Evolutionary conservation across 1,140 invertebrate species (phyloP).

Genomic region (Onthophagus taurus): DNA sequence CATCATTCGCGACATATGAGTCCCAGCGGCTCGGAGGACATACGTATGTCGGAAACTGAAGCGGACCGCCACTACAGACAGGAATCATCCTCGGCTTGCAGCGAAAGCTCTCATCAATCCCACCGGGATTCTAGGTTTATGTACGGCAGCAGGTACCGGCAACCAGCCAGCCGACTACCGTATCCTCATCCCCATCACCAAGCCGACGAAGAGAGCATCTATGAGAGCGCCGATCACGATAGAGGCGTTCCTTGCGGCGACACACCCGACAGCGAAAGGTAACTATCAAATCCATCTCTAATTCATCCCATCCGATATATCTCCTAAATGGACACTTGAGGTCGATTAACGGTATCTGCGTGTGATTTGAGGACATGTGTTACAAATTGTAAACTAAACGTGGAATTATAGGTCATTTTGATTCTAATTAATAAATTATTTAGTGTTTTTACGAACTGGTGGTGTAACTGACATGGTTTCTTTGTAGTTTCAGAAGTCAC

Average conservation of each 20-base stretch:
- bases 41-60: slow-evolving; percentile 84
- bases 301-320: no score
- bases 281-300: no score
- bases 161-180: slow-evolving; percentile 54
- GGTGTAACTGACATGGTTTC: no score
- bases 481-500: no score
- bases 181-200: slow-evolving; percentile 43
- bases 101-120: slow-evolving; percentile 51
- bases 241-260: slow-evolving; percentile 53
- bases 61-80: slow-evolving; percentile 61
- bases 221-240: slow-evolving; percentile 72
- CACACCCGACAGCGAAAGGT: slow-evolving; percentile 80
- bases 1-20: slow-evolving; percentile 83
- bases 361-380: no score
- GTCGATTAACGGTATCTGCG: no score
- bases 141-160: slow-evolving; percentile 71
- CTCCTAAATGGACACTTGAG: no score
- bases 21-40: slow-evolving; percentile 82
- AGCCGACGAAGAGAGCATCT: slow-evolving; percentile 73
- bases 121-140: slow-evolving; percentile 62
- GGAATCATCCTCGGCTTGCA: slow-evolving; percentile 67
- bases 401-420: no score
- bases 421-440: no score
- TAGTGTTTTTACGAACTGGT: no score
- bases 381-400: no score